Percentiles rank a stretch among this genome's conserved stretches.
These are phyloP conservation scores for Dendrolimus punctatus DNA, from an alignment of 1,140 invertebrate genomes.

Conservation along the genomic window DNA sequence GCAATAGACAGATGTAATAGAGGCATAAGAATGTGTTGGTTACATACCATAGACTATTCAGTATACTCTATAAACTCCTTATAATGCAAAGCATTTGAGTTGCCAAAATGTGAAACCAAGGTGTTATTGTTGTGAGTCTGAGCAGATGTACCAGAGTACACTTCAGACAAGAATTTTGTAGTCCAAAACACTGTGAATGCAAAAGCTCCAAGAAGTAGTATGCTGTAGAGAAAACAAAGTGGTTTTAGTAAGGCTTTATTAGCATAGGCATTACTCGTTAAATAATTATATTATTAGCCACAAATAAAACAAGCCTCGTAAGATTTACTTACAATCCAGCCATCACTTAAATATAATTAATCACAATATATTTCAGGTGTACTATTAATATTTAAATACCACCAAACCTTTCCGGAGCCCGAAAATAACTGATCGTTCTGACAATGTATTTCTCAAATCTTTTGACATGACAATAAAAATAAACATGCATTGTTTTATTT, in stretches of 20 bases:
- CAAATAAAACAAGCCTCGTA: not conserved
- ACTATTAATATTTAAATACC: too few relatives aligned
- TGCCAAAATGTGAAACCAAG: not conserved
- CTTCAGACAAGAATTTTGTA: slow-evolving; percentile 29
- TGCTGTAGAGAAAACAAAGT: slow-evolving; percentile 6
- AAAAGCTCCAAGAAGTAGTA: slow-evolving; percentile 25
- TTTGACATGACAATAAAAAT: not conserved
- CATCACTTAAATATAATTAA: too few relatives aligned
- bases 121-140: slow-evolving; percentile 6
- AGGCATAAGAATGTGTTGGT: too few relatives aligned
- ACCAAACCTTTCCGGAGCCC: too few relatives aligned
- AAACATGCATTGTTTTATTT: slow-evolving; percentile 7
- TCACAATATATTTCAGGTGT: too few relatives aligned
- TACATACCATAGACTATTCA: slow-evolving; percentile 13
- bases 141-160: slow-evolving; percentile 12
- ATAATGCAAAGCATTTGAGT: slow-evolving; percentile 4
- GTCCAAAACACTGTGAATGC: slow-evolving; percentile 44
- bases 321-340: slow-evolving; percentile 2
- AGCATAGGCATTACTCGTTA: too few relatives aligned
- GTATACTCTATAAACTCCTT: slow-evolving; percentile 29
- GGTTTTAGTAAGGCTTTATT: not conserved
- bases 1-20: too few relatives aligned
- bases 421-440: too few relatives aligned
- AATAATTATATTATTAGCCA: too few relatives aligned
- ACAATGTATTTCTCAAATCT: too few relatives aligned